Evolutionary conservation across 2,113 vertebrate species (phyloP).

Genomic region (Boulengeromyrus knoepffleri): DNA sequence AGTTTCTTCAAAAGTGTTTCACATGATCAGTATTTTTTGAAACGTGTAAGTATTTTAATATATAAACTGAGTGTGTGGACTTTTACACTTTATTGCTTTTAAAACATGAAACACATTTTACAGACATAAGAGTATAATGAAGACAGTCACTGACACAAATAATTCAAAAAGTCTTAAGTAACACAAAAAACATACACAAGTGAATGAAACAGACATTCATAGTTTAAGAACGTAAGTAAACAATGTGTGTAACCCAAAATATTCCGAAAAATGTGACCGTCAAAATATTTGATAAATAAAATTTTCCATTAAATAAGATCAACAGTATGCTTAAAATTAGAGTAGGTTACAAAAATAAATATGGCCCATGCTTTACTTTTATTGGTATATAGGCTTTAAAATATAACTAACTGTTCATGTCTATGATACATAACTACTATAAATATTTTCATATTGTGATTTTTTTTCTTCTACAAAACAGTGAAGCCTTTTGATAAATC

Average conservation of each 20-base stretch:
- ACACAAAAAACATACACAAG: constrained; percentile 37
- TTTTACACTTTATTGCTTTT: constrained; percentile 67
- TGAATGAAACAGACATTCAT: constrained; percentile 51
- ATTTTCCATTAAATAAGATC: not conserved
- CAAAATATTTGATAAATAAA: constrained; percentile 23
- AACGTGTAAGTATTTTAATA: not conserved
- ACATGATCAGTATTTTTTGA: not conserved
- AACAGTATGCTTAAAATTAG: constrained; percentile 39
- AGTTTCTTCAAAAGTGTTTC: not conserved
- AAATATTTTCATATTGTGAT: constrained; percentile 46
- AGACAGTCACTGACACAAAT: constrained; percentile 55
- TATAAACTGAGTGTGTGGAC: constrained; percentile 37
- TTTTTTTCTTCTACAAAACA: constrained; percentile 52
- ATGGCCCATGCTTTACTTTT: constrained; percentile 61
- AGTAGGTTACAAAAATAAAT: constrained; percentile 68
- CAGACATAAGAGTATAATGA: constrained; percentile 63
- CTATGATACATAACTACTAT: constrained; percentile 63
- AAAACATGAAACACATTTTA: constrained; percentile 64
- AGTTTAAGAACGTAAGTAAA: constrained; percentile 50
- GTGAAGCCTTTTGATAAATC: constrained; percentile 46
- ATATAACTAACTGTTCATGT: constrained; percentile 61
- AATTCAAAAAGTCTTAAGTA: constrained; percentile 24
- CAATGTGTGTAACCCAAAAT: constrained; percentile 42
- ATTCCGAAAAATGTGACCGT: constrained; percentile 37
- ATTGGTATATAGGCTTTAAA: constrained; percentile 48